Evolutionary conservation across 2,113 vertebrate species (phyloP).

Genomic region (Ceyx melanurus): DNA sequence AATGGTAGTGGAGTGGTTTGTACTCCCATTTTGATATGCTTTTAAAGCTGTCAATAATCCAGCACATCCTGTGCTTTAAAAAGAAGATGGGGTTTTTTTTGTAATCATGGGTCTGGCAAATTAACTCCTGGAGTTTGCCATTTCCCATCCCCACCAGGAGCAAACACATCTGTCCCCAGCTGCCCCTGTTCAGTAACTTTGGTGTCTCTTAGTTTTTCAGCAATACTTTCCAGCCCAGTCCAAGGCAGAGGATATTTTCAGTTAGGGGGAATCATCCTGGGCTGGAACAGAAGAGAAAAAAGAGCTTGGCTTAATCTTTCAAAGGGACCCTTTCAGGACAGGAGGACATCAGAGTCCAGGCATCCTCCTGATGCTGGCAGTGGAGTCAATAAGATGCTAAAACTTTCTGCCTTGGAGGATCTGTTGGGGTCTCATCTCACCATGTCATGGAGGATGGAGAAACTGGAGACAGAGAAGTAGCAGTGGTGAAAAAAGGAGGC

Average conservation of each 20-base stretch:
- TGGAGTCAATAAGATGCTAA: background rate
- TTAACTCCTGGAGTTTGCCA: background rate
- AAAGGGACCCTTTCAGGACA: background rate
- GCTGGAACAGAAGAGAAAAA: background rate
- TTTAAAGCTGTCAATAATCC: background rate
- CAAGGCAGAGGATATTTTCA: background rate
- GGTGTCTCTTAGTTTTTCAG: background rate
- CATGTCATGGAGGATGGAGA: accelerated
- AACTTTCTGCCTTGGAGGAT: background rate
- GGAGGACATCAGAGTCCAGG: background rate
- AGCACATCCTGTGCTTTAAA: background rate
- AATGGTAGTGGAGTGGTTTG: background rate
- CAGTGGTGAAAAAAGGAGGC: background rate
- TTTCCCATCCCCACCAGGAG: background rate
- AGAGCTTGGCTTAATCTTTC: background rate
- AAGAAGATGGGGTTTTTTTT: background rate
- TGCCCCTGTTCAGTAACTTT: background rate
- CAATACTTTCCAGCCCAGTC: background rate
- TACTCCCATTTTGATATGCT: background rate
- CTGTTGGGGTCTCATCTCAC: background rate
- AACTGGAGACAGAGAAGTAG: background rate
- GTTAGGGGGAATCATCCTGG: background rate
- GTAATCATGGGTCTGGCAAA: background rate
- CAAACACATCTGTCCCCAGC: background rate
- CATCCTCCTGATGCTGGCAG: background rate